These are phyloP conservation scores for Bombylius major DNA, from an alignment of 2,888 invertebrate genomes.

Conservation along the genomic window DNA sequence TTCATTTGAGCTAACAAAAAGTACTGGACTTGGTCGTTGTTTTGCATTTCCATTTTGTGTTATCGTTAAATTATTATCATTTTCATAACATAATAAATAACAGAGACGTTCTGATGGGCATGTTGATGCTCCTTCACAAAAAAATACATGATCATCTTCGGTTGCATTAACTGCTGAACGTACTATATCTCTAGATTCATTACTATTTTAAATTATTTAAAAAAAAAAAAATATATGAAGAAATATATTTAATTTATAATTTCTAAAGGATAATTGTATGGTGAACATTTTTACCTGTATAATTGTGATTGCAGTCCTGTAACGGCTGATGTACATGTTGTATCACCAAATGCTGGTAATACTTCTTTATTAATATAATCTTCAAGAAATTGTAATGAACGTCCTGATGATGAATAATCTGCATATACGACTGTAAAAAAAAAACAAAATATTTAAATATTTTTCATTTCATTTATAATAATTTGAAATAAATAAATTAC, in stretches of 20 bases:
- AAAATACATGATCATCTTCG: constrained; percentile 69
- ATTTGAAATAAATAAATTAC: background rate
- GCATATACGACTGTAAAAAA: constrained; percentile 63
- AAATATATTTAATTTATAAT: background rate
- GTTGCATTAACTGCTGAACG: constrained; percentile 66
- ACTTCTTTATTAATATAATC: constrained; percentile 70
- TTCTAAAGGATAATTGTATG: background rate
- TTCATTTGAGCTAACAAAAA: constrained; percentile 52
- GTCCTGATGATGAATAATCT: constrained; percentile 77
- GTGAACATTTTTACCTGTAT: constrained; percentile 50
- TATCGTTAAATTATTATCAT: background rate
- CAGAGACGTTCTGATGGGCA: constrained; percentile 14
- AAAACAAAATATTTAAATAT: background rate
- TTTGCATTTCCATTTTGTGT: background rate
- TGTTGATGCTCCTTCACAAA: constrained; percentile 27
- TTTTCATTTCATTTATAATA: background rate
- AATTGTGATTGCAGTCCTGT: constrained; percentile 79
- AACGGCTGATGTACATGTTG: constrained; percentile 55
- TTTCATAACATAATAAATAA: constrained; percentile 9
- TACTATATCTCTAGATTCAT: constrained; percentile 69
- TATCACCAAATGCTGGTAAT: constrained; percentile 69
- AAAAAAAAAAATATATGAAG: background rate
- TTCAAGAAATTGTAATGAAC: constrained; percentile 71
- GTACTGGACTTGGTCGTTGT: constrained; percentile 7
- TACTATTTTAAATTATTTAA: constrained; percentile 39